Base-by-base conservation (phyloP, 2,888 invertebrate species). In the Pelosia muscerda region DNA sequence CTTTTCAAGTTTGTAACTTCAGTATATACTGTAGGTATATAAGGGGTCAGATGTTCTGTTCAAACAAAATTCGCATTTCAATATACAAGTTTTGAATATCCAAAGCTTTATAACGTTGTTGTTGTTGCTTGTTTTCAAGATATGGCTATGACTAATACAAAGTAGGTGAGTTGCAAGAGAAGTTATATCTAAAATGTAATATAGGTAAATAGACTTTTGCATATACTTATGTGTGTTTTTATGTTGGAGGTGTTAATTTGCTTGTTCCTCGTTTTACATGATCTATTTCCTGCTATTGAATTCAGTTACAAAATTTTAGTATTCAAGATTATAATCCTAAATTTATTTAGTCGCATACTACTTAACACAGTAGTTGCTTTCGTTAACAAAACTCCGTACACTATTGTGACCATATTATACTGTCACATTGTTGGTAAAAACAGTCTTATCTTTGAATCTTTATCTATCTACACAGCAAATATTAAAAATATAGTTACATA, bases 1-100 rank as follows among this genome's bases (percentile, higher is more conserved):
- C 66, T 49, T 82, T 78, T 77, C 81, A 77, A 78, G 81, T 80
- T 81, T 77, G 75, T 81, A 83, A 84, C 82, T 85, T 83, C 77
- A 66, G 25, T 31, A 73, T 75, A 69, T 62, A 31, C 26, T 61
- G 13, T n/a, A 26, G 11, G 15, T 72, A 49, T 65, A 68, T 55
- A 63, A 59, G 64, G 42, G 71, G 69, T 75, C 69, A 75, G 62
- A 73, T 76, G 61, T 72, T 64, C 53, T 53, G 65, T 67, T n/a
- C 61, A 65, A 63, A 72, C 71, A 75, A 66, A 69, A 71, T 71
- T 66, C 63, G 68, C 2, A 66, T 69, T 71, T 74, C 75, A 65
- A 74, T 71, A 71, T 71, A 64, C 56, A 72, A 75, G 67, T 72
- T 73, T 72, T 66, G 71, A 78, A 78, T 71, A 71, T 73, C 55